These are phyloP conservation scores for Lanius collurio DNA, from an alignment of 2,113 vertebrate species.

Conservation along the genomic window DNA sequence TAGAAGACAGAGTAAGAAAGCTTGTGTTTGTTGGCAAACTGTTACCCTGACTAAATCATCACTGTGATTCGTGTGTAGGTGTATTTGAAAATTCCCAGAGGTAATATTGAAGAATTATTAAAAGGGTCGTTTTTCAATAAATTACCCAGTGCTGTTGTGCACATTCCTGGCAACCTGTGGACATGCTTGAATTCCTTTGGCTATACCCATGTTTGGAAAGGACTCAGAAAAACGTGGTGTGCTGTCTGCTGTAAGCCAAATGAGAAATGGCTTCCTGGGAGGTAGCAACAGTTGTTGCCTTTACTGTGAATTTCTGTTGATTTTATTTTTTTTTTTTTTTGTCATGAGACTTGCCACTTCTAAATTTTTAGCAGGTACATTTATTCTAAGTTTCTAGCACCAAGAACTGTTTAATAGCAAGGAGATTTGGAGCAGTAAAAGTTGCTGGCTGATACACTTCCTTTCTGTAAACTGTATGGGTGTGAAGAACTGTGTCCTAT, in stretches of 20 bases:
- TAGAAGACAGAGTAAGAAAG: not conserved
- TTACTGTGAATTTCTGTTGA: not conserved
- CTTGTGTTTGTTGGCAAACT: conserved; percentile 8
- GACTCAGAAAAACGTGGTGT: not conserved
- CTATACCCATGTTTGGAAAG: not conserved
- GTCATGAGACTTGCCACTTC: not conserved
- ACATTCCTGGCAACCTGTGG: not conserved
- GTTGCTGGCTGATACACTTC: not conserved
- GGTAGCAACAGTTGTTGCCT: not conserved
- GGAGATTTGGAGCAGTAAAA: not conserved
- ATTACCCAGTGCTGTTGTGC: not conserved
- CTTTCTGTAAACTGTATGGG: not conserved
- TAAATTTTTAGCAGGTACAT: not conserved
- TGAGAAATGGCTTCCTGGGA: not conserved
- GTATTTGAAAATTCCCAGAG: conserved; percentile 7
- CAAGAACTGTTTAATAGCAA: not conserved
- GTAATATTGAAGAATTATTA: conserved; percentile 10
- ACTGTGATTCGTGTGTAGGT: not conserved
- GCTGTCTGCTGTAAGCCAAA: not conserved
- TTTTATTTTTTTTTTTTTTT: not conserved
- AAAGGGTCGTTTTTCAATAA: not conserved
- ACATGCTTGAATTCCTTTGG: not conserved
- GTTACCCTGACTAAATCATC: not conserved
- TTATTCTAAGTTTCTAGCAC: not conserved
- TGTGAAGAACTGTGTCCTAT: not conserved